A percentile compares a stretch with the other conserved stretches of the same genome.
These are phyloP conservation scores for Chelon auratus DNA, from an alignment of 2,797 vertebrate genomes.

Conservation along the genomic window DNA sequence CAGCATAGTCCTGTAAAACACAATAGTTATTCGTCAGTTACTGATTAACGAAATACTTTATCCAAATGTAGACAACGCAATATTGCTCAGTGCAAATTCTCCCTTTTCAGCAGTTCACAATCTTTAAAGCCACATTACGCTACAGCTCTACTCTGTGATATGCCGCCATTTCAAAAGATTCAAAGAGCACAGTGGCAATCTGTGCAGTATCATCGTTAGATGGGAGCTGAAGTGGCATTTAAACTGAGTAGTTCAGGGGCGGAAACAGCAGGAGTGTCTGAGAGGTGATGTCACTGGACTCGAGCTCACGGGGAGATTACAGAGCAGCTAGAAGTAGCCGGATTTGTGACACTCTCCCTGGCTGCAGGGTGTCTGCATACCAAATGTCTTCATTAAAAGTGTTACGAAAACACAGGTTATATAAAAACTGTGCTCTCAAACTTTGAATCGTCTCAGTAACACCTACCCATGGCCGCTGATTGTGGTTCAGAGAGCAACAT, in stretches of 20 bases:
- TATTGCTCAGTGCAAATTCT: background rate
- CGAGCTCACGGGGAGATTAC: constrained; percentile 34
- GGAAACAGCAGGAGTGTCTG: constrained; percentile 35
- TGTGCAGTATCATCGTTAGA: constrained; percentile 8
- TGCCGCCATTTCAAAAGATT: background rate
- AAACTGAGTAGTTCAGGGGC: constrained; percentile 28
- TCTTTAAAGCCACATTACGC: background rate
- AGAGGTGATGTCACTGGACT: constrained; percentile 47
- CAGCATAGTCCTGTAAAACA: constrained; percentile 92
- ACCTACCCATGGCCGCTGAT: background rate
- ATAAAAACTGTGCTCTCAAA: background rate
- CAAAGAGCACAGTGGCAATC: constrained; percentile 8
- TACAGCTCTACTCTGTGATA: background rate
- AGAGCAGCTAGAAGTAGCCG: constrained; percentile 28
- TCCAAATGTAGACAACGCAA: background rate
- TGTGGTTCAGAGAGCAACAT: background rate
- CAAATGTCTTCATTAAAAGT: constrained; percentile 14
- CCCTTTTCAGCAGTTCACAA: background rate
- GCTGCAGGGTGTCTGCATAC: constrained; percentile 14
- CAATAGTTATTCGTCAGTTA: background rate
- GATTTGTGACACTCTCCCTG: constrained; percentile 24
- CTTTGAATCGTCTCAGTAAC: background rate
- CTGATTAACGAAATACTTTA: too few relatives aligned
- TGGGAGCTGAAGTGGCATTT: constrained; percentile 19
- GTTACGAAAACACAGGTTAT: constrained; percentile 23